Conservation (phyloP, 2,888 invertebrate species). For the Melanotus villosus region DNA sequence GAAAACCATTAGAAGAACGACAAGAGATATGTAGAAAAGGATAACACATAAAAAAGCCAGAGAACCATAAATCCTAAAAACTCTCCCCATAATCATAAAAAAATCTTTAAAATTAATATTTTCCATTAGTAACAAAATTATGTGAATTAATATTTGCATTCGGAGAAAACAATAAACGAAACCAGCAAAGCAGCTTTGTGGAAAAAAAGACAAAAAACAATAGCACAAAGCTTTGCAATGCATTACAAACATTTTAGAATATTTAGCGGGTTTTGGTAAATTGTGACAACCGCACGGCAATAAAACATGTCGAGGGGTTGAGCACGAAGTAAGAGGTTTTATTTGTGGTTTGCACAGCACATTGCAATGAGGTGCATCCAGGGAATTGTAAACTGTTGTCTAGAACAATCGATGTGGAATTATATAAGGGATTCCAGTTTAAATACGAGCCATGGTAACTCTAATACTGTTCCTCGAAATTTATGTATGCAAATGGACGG, state of each 20-base stretch:
- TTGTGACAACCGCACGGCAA: slow-evolving; percentile 14
- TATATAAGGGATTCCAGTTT: background rate
- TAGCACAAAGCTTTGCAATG: slow-evolving; percentile 10
- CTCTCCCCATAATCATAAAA: too few species aligned
- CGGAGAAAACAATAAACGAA: too few species aligned
- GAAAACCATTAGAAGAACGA: too few species aligned
- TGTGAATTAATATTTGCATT: too few species aligned
- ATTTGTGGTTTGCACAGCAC: slow-evolving; percentile 24
- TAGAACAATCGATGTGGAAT: slow-evolving; percentile 16
- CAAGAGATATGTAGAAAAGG: too few species aligned
- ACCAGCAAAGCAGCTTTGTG: background rate
- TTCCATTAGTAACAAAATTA: too few species aligned
- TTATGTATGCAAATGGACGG: too few species aligned
- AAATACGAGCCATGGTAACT: background rate
- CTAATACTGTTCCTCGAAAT: background rate
- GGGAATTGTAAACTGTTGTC: slow-evolving; percentile 24
- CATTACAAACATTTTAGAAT: slow-evolving; percentile 19
- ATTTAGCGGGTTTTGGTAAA: slow-evolving; percentile 29
- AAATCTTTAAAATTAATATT: too few species aligned
- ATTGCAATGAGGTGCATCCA: slow-evolving; percentile 24
- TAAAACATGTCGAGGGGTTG: slow-evolving; percentile 17
- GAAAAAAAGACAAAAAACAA: background rate
- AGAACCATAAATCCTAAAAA: too few species aligned
- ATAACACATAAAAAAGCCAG: too few species aligned
- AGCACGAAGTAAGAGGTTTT: slow-evolving; percentile 24